Evolutionary conservation across 2,888 invertebrate species (phyloP), one percentile per base, ranked within the genome.

Genomic region (Cryptus viduatorius): DNA sequence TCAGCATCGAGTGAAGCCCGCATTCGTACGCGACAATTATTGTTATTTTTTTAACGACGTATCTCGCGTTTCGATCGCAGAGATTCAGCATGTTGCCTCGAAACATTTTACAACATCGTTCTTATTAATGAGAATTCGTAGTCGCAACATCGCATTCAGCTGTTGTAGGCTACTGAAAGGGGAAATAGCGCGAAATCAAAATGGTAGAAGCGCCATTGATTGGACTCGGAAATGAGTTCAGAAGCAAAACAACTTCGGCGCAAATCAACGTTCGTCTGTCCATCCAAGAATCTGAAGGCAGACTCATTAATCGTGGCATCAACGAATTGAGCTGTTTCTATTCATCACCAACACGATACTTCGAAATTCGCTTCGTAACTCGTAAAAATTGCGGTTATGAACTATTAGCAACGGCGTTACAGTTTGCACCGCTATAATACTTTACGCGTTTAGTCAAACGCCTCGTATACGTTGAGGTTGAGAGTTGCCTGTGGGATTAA

Each of bases 231-330:
- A 71, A 83, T 76, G 67, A 79, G 79, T 76, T 79, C 76, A 37
- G 71, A 75, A 65, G 75, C 64, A 68, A 65, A 83, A 67, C 50
- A 65, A 81, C 73, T 31, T 42, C 29, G 61, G 46, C 61, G 46
- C 48, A 31, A 56, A 29, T 10, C 19, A 42, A 16, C 75, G 19
- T 53, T 29, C 59, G 29, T 46, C 67, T 19, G 67, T 72, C 83
- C 76, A 67, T 80, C 59, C 42, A 37, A 24, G 71, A n/a, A 29
- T 65, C 65, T 77, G 76, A 80, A 80, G 81, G 82, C 44, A 61
- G 77, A 37, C 59, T 80, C 72, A 84, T 80, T 84, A 84, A 81
- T 80, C 84, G 73, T 68, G 80, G 67, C 77, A 68, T 80, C 78
- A 53, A 19, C 68, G 78, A 75, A 84, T 84, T 81, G 81, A 78